Base-by-base conservation (phyloP, 64 coral and sea anemone genomes). In the Porites australiensis region DNA sequence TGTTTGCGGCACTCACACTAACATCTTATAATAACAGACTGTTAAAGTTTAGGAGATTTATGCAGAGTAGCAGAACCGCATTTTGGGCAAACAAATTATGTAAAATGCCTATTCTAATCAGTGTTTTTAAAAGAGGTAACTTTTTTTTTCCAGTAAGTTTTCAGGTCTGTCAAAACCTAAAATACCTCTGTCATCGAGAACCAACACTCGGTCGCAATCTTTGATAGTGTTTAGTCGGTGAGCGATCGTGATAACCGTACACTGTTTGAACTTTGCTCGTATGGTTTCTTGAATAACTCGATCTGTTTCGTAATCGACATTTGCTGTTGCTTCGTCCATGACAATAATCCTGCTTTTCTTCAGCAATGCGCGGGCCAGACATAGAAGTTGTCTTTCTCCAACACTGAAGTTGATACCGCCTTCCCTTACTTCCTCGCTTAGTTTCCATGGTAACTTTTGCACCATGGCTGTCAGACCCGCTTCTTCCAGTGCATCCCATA, bases 111-210 rank as follows among this genome's bases (percentile, higher is more conserved):
- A 37, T 37, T 37, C 27, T 37, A 37, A 37, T 57, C 12, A 57
- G 12, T 57, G 7, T 4, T 6, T 57, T 57, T 12, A 57, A 37
- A 90, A 77, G 10, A 78, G 44, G 16, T 72, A 73, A 45, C 90
- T 62, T 53, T 47, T 13, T 90, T n/a, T 86, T 62, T 72, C 59
- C 37, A 95, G 53, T 13, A 95, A 44, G 57, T 59, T 79, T 21
- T 95, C 79, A 6, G 93, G 93, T 59, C 86, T 86, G 50, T 90
- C 93, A 78, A 95, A 95, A 12, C 86, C 88, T 18, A 88, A 55
- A 18, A 95, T 65, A 14, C 59, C 45, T 21, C 93, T 88, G 16
- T 87, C 86, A 79, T 95, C 78, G 43, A 95, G 64, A 77, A 95
- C 88, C 58, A 95, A 77, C 9, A 95, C 83, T 20, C 68, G 89